phyloP scores from a whole-genome alignment of 2,113 vertebrate species.

The Octodon degus region DNA sequence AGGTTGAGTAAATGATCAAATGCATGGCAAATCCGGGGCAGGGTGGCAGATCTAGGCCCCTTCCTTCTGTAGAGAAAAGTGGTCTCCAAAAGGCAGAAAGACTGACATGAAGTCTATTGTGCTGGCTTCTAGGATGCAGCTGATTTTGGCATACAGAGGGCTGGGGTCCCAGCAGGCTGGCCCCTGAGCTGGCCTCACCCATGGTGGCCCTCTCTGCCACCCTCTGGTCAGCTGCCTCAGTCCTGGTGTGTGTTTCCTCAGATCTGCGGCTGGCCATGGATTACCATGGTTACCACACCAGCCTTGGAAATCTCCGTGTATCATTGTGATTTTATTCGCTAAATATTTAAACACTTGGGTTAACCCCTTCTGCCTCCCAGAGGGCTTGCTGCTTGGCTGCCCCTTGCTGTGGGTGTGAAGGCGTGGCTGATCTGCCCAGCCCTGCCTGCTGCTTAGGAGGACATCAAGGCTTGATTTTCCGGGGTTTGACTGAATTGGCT shows the following conservation, averaged over 20 bases:
- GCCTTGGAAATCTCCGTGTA: conserved; percentile 19
- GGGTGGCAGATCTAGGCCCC: rapidly evolving
- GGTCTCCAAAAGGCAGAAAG: background rate
- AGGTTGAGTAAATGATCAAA: background rate
- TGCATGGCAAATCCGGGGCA: background rate
- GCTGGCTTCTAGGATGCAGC: background rate
- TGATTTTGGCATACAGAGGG: background rate
- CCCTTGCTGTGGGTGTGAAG: background rate
- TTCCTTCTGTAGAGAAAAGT: background rate
- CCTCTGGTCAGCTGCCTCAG: background rate
- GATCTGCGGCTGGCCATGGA: background rate
- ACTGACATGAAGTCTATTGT: background rate
- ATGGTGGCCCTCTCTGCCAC: background rate
- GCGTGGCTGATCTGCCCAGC: background rate
- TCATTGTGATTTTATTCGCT: conserved; percentile 65
- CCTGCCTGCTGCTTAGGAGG: background rate
- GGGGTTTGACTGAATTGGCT: background rate
- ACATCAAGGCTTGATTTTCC: background rate
- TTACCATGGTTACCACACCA: conserved; percentile 67
- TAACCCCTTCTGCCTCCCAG: conserved; percentile 43
- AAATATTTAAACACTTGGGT: conserved; percentile 68
- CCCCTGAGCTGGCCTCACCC: background rate
- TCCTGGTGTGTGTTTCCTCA: background rate
- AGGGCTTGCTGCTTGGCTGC: background rate
- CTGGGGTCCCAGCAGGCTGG: background rate